These are phyloP conservation scores for Microtus montanus DNA, from an alignment of 2,113 vertebrate species.

Conservation along the genomic window DNA sequence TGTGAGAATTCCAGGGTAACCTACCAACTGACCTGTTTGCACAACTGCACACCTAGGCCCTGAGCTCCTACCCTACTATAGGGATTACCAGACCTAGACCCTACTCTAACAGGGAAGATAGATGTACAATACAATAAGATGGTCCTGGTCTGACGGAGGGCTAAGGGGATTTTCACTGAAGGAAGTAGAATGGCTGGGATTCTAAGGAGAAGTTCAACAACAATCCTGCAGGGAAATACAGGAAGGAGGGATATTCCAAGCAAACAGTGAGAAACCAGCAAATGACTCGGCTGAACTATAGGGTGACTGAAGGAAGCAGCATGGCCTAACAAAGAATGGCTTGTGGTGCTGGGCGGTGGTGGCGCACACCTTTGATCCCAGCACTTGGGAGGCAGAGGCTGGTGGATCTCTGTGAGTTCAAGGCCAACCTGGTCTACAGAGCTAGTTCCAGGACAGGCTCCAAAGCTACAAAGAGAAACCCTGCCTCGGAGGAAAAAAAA, in stretches of 20 bases:
- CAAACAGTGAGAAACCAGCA: not conserved
- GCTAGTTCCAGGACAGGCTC: no score
- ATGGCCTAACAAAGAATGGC: not conserved
- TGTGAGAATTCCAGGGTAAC: not conserved
- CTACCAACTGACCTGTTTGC: not conserved
- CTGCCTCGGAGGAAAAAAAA: no score
- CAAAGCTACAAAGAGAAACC: no score
- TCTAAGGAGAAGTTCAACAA: not conserved
- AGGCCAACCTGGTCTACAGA: no score
- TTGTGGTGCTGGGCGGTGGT: no score
- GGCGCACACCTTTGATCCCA: no score
- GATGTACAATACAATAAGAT: not conserved
- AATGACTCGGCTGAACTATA: not conserved
- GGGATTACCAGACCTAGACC: not conserved
- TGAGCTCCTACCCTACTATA: not conserved
- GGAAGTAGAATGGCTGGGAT: not conserved
- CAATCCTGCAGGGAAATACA: not conserved
- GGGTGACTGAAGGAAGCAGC: not conserved
- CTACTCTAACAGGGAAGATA: not conserved
- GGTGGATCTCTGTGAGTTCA: no score
- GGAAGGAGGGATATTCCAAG: not conserved
- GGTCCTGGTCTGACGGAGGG: not conserved
- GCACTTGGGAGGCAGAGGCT: no score
- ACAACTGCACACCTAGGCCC: not conserved
- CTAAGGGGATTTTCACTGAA: not conserved